Conservation (phyloP, 2,113 vertebrate genomes). For the Corythaixoides concolor region DNA sequence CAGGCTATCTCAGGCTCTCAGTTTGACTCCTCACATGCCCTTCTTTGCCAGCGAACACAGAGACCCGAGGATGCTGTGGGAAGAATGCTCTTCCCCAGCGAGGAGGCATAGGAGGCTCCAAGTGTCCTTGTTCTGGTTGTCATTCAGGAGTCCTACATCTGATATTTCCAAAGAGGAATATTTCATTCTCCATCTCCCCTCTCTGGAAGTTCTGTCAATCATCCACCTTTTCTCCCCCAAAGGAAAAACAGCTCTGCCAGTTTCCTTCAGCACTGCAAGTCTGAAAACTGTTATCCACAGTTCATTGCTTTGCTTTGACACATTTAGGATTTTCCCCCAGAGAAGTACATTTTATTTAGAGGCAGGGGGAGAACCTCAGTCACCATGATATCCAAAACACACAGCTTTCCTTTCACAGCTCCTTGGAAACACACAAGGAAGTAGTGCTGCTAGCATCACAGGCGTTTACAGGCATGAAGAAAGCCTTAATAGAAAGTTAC, state of each 20-base stretch:
- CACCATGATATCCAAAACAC: neutral
- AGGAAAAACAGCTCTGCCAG: neutral
- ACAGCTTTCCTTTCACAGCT: neutral
- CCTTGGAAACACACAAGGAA: neutral
- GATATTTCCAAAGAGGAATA: neutral
- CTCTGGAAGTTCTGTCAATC: neutral
- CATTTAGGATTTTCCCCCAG: neutral
- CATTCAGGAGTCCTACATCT: neutral
- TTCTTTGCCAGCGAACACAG: neutral
- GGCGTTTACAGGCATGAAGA: neutral
- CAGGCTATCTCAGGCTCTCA: fast-evolving
- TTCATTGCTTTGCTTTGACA: neutral
- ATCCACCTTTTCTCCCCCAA: neutral
- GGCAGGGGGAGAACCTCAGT: neutral
- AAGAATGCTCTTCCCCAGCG: neutral
- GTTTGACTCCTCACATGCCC: neutral
- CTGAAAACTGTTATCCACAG: neutral
- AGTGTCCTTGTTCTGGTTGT: neutral
- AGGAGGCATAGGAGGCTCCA: neutral
- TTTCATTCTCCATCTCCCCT: neutral
- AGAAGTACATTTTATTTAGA: neutral
- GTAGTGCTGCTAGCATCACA: neutral
- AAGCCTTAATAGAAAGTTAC: neutral
- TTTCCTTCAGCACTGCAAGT: neutral
- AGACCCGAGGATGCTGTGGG: neutral